Percentiles rank a stretch among this genome's conserved stretches.
phyloP scores from a whole-genome alignment of 2,797 vertebrate genomes.

The Pangasius larnaudii region DNA sequence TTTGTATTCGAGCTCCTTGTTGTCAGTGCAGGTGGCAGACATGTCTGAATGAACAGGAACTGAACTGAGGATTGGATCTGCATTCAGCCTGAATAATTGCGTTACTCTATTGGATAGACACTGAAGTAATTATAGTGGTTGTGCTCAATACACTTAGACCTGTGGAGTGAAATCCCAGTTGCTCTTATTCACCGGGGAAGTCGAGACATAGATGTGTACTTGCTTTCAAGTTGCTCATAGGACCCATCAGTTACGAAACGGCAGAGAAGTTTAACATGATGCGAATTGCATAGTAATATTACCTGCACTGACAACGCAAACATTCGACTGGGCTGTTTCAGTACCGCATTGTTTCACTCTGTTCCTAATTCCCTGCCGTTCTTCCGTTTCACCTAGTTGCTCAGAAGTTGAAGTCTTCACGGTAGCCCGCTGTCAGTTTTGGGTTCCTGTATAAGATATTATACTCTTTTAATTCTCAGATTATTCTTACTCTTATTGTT shows the following conservation, averaged over 20 bases:
- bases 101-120: constrained; percentile 1
- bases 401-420: constrained; percentile 67
- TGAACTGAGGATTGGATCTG: neutral
- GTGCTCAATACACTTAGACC: constrained; percentile 27
- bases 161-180: constrained; percentile 7
- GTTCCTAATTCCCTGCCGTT: constrained; percentile 53
- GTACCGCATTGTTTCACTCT: constrained; percentile 57
- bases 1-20: constrained; percentile 68
- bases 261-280: neutral
- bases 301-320: constrained; percentile 70
- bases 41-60: neutral
- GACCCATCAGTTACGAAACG: neutral
- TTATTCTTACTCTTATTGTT: constrained; percentile 73
- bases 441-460: constrained; percentile 73
- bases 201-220: neutral
- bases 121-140: constrained; percentile 25
- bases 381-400: constrained; percentile 63
- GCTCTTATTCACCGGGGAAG: constrained; percentile 15
- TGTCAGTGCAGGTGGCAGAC: constrained; percentile 65
- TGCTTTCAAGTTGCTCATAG: neutral
- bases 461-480: constrained; percentile 70
- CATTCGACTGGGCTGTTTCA: constrained; percentile 56
- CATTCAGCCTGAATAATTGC: constrained; percentile 4
- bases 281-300: neutral
- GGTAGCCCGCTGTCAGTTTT: constrained; percentile 66